Conservation (phyloP, 2,113 vertebrate species). For the Micronycteris hirsuta region DNA sequence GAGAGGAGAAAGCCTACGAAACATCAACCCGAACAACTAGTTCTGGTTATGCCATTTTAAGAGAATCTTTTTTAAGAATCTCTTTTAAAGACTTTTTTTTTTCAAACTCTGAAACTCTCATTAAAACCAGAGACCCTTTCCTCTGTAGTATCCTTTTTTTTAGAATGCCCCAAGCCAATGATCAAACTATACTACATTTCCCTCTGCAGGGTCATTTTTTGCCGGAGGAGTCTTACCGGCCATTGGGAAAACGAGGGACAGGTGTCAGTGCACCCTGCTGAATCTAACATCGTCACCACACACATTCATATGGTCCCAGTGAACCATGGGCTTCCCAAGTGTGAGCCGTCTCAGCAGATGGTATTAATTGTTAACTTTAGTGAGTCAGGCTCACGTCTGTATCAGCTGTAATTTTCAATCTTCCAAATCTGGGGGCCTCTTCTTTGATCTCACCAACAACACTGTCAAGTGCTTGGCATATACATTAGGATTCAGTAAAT, state of each 20-base stretch:
- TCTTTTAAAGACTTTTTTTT: not conserved
- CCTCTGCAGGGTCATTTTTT: not conserved
- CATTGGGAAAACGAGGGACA: not conserved
- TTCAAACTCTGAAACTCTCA: not conserved
- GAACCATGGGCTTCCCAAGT: not conserved
- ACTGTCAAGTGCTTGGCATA: not conserved
- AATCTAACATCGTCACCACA: not conserved
- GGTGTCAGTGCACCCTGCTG: not conserved
- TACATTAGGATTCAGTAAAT: not conserved
- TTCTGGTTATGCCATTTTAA: not conserved
- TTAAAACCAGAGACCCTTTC: not conserved
- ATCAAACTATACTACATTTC: not conserved
- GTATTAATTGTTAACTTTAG: not conserved
- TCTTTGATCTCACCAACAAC: not conserved
- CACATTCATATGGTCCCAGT: not conserved
- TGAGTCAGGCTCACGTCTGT: not conserved
- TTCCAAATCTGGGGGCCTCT: not conserved
- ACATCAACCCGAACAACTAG: not conserved
- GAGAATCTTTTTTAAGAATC: not conserved
- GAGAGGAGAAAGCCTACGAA: not conserved
- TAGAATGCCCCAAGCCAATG: not conserved
- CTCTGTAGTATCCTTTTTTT: not conserved
- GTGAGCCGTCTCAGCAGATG: not conserved
- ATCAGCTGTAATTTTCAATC: not conserved
- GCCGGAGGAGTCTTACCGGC: not conserved